Percentiles rank a stretch among this genome's conserved stretches.
These are phyloP conservation scores for Caiman crocodilus DNA, from an alignment of 2,797 vertebrate genomes.

Conservation along the genomic window DNA sequence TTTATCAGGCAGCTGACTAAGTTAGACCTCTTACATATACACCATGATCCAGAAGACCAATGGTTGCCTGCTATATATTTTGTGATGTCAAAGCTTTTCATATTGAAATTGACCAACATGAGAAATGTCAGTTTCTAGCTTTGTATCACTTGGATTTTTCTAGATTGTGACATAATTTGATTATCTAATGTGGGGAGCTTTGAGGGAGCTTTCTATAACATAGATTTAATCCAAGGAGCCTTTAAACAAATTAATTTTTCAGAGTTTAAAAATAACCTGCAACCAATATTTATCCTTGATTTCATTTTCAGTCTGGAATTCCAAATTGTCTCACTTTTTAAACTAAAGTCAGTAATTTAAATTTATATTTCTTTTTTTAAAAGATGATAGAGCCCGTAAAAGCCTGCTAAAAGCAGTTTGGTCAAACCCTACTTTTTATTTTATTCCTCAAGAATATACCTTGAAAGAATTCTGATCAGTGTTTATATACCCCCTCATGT, in stretches of 20 bases:
- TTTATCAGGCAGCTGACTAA: too few species aligned
- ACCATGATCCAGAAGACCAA: too few species aligned
- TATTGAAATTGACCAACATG: too few species aligned
- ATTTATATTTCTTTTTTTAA: neutral
- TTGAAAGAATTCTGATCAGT: constrained; percentile 18
- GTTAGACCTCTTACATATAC: too few species aligned
- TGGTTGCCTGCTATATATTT: too few species aligned
- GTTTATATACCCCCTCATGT: neutral
- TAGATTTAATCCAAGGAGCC: fast-evolving
- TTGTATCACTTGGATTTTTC: fast-evolving
- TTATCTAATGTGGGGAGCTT: fast-evolving
- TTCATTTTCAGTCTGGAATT: neutral
- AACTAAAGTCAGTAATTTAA: neutral
- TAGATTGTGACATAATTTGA: neutral
- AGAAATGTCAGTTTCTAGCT: neutral
- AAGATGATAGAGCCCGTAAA: neutral
- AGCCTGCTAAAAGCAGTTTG: neutral
- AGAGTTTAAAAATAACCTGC: neutral
- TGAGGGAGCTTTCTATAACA: fast-evolving
- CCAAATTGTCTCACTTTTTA: neutral
- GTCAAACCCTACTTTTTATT: neutral
- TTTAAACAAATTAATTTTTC: neutral
- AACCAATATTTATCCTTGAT: neutral
- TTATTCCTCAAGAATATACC: neutral
- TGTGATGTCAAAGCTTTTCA: neutral